Evolutionary conservation across 2,888 invertebrate genomes (phyloP).

Genomic region (Melipona bicolor): DNA sequence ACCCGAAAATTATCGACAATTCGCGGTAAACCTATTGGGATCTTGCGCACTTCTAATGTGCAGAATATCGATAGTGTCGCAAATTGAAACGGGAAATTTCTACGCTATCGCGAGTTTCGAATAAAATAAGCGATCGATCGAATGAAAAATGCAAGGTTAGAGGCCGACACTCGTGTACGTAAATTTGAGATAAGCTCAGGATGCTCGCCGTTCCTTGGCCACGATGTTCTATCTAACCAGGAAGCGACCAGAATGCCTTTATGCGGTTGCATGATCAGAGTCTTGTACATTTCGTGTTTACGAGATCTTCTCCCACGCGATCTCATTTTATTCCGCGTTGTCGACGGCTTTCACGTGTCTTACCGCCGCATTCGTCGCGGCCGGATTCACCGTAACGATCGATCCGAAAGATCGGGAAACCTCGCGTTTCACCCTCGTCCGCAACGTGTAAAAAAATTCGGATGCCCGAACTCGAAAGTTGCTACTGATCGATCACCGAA

Average conservation of each 20-base stretch:
- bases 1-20: too few relatives aligned
- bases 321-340: not conserved
- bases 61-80: not conserved
- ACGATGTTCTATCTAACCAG: constrained; percentile 47
- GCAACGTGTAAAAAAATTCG: constrained; percentile 49
- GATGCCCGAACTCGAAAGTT: not conserved
- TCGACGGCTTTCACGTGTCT: constrained; percentile 24
- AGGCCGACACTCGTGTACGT: constrained; percentile 13
- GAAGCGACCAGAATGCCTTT: constrained; percentile 53
- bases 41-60: too few relatives aligned
- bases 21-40: too few relatives aligned
- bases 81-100: not conserved
- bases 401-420: constrained; percentile 42
- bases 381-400: constrained; percentile 54
- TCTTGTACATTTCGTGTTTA: constrained; percentile 55
- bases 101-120: not conserved
- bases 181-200: constrained; percentile 36
- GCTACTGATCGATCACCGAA: not conserved
- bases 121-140: not conserved
- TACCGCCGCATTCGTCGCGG: constrained; percentile 22
- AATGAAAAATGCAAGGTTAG: not conserved
- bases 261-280: constrained; percentile 52
- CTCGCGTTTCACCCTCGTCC: constrained; percentile 1
- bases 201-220: constrained; percentile 23
- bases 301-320: constrained; percentile 10